Evolutionary conservation across 2,888 invertebrate genomes (phyloP), one percentile per base, ranked within the genome.

Genomic region (Oscheius sp.): DNA sequence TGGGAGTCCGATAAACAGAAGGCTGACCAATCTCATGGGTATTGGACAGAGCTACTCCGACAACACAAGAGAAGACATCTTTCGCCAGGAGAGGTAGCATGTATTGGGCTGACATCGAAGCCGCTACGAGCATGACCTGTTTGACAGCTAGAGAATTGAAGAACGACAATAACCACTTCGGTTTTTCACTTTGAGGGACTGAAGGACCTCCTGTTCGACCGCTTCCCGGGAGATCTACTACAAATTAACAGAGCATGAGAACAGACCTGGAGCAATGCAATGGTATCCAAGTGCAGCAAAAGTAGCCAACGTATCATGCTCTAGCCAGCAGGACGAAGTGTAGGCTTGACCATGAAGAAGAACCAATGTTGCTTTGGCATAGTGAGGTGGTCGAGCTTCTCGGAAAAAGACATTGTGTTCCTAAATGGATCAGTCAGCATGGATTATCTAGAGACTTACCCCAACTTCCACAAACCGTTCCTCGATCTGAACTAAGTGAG

Each of bases 261-360:
- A 2, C 3, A 57, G 13, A 29, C 10, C 32, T 13, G 78, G 76
- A 11, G 81, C 82, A 13, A 82, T 73, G 42, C 79, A 80, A 32
- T 81, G 84, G 59, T 79, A 84, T 33, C 84, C 84, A 32, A 79
- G 73, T 29, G 81, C 79, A 2, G 81, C 81, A 55, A 81, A 74
- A 10, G 77, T 76, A 62, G 77, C 53, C 29, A 82, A 33, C 57
- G 77, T 70, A 21, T 79, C 74, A 48, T 82, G 75, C 51, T 84
- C 81, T 2, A 59, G 55, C 84, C 84, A 84, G 9, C 82, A 82
- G 7, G 79, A 73, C 0, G 80, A 80, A 1, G 81, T 77, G 50
- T 79, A 84, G 5, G 79, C 76, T 70, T 84, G 84, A 13, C 84
- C 84, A 58, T 84, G 84, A 1, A 84, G 74, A 58, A 84, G 78